These are phyloP conservation scores for Cataglyphis albicans DNA, from an alignment of 2,888 invertebrate genomes.

Conservation along the genomic window DNA sequence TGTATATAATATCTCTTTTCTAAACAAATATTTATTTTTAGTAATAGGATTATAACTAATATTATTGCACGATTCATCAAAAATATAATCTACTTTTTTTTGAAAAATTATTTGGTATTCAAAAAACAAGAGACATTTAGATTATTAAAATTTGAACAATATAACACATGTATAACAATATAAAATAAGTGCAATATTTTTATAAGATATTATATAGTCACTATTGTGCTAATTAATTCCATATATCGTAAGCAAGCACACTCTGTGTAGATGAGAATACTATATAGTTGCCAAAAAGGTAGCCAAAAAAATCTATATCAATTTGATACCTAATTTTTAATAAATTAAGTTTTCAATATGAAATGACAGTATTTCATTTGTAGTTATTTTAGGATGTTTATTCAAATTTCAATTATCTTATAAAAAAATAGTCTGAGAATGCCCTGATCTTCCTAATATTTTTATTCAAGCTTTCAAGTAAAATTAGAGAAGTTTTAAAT, in stretches of 20 bases:
- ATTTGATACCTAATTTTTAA: not conserved
- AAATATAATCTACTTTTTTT: not conserved
- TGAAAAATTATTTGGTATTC: not conserved
- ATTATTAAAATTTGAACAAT: not conserved
- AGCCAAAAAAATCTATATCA: not conserved
- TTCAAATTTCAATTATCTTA: not conserved
- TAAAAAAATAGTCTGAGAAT: not conserved
- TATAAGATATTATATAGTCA: conserved; percentile 49
- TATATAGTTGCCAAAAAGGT: conserved; percentile 52
- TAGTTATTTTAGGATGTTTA: not conserved
- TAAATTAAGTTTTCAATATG: not conserved
- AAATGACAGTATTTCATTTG: not conserved
- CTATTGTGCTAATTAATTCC: conserved; percentile 53
- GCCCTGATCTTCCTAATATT: not conserved
- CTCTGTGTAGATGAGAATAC: conserved; percentile 38
- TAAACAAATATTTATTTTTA: conserved; percentile 4
- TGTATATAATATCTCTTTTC: not conserved
- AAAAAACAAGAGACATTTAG: not conserved
- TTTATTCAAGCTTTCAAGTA: not conserved
- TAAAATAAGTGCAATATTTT: conserved; percentile 24
- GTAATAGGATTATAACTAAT: conserved; percentile 16
- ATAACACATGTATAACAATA: not conserved
- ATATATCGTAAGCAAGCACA: conserved; percentile 65
- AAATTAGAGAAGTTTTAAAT: not conserved
- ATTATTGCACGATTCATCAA: not conserved